phyloP scores from a whole-genome alignment of 2,113 vertebrate genomes.

The Cheirogaleus medius region DNA sequence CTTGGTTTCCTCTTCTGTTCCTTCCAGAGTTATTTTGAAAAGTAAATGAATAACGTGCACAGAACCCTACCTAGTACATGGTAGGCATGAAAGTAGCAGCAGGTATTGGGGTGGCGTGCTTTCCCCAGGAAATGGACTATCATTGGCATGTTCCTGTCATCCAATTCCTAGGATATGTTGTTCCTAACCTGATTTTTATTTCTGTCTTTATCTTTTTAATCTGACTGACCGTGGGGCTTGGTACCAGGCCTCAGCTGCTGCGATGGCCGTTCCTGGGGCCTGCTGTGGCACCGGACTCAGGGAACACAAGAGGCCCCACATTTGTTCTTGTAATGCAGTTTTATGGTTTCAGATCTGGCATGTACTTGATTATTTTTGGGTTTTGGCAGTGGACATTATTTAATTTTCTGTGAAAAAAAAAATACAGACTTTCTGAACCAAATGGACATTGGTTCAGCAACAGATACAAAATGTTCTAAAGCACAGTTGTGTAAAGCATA shows the following conservation, averaged over 20 bases:
- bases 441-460: not conserved
- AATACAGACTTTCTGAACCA: slow-evolving; percentile 37
- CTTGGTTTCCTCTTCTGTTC: not conserved
- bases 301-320: not conserved
- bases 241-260: not conserved
- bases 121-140: not conserved
- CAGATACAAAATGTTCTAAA: not conserved
- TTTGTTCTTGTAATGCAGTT: not conserved
- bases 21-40: slow-evolving; percentile 17
- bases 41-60: not conserved
- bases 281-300: not conserved
- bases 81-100: not conserved
- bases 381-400: slow-evolving; percentile 18
- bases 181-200: not conserved
- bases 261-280: not conserved
- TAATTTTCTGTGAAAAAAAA: slow-evolving; percentile 22
- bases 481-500: not conserved
- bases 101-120: not conserved
- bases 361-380: not conserved
- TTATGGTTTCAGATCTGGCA: not conserved
- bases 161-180: not conserved
- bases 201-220: not conserved
- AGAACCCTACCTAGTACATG: not conserved
- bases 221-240: not conserved
- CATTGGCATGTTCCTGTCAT: not conserved